These are phyloP conservation scores for Lerista edwardsae DNA, from an alignment of 2,797 vertebrate genomes.

Conservation along the genomic window DNA sequence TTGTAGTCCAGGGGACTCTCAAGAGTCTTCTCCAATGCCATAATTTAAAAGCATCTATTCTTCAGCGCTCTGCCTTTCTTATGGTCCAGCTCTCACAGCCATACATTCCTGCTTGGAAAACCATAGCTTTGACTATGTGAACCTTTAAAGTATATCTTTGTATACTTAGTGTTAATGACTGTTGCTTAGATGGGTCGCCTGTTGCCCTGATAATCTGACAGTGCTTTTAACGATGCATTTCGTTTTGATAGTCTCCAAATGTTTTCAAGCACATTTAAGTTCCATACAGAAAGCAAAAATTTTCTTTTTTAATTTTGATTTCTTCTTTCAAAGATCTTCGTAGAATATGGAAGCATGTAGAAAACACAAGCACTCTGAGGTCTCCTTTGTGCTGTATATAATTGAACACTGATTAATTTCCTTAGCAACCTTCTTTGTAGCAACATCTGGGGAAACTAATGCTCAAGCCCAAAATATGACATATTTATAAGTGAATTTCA, in stretches of 20 bases:
- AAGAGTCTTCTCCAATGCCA: no score
- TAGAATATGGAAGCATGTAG: slow-evolving; percentile 10
- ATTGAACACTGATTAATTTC: not conserved
- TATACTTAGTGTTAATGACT: not conserved
- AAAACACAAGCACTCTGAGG: not conserved
- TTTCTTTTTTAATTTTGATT: slow-evolving; percentile 5
- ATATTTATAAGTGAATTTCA: slow-evolving; percentile 42
- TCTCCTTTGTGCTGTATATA: not conserved
- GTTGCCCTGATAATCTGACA: not conserved
- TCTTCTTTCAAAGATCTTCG: not conserved
- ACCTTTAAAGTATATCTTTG: no score
- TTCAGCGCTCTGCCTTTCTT: no score
- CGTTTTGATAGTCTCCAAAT: not conserved
- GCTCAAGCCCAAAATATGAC: slow-evolving; percentile 22
- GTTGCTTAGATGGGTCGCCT: not conserved
- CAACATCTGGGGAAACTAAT: slow-evolving; percentile 16
- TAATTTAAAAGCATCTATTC: no score
- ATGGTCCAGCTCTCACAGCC: no score
- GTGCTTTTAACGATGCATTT: not conserved
- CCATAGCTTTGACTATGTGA: no score
- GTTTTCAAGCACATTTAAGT: not conserved
- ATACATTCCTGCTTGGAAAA: no score
- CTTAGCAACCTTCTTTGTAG: slow-evolving; percentile 21
- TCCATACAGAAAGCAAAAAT: not conserved
- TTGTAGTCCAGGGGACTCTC: no score